phyloP scores from a whole-genome alignment of 2,113 vertebrate species.

The Thamnaconus septentrionalis region DNA sequence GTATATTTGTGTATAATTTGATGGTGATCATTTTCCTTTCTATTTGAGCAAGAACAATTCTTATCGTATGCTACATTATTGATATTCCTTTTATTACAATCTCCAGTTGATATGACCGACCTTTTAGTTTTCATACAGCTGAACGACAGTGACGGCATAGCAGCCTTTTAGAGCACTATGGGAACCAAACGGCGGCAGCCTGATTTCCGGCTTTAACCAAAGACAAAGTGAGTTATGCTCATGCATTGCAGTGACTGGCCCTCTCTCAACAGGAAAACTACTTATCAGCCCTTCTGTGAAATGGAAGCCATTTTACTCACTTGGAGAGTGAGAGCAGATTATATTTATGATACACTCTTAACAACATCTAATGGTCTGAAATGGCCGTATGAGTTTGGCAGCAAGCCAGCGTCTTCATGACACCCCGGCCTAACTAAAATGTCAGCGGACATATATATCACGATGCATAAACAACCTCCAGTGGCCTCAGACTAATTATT shows the following conservation, averaged over 20 bases:
- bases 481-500: constrained; percentile 29
- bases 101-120: too few species aligned
- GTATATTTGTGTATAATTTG: too few species aligned
- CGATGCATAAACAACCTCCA: constrained; percentile 41
- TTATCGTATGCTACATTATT: too few species aligned
- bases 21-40: too few species aligned
- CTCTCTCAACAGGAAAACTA: constrained; percentile 22
- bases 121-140: too few species aligned
- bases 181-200: not conserved
- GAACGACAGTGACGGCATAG: too few species aligned
- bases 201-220: not conserved
- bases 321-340: constrained; percentile 22
- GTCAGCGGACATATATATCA: constrained; percentile 48
- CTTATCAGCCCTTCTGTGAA: constrained; percentile 36
- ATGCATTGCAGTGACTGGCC: not conserved
- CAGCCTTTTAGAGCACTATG: too few species aligned
- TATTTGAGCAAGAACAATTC: too few species aligned
- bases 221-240: not conserved
- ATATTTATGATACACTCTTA: constrained; percentile 36
- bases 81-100: too few species aligned
- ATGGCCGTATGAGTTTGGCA: constrained; percentile 54
- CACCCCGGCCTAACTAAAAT: constrained; percentile 34
- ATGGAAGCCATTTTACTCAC: constrained; percentile 36
- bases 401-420: constrained; percentile 35
- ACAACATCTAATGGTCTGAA: constrained; percentile 33